Evolutionary conservation across 2,888 invertebrate species (phyloP).

Genomic region (Latheticus oryzae): DNA sequence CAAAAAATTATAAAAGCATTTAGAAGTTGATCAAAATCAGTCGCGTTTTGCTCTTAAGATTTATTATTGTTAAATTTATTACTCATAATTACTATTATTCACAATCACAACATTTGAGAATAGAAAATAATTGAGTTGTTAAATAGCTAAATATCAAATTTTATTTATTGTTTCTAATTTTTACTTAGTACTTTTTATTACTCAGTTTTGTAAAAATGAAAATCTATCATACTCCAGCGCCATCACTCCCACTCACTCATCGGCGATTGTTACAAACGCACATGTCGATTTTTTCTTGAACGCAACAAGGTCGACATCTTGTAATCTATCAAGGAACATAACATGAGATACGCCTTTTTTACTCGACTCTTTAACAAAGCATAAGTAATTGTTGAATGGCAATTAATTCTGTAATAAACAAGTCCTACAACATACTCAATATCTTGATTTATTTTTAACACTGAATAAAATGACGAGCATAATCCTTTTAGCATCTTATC

Average conservation of each 20-base stretch:
- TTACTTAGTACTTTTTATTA: no score
- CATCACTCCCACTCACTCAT: conserved; percentile 28
- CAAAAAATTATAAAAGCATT: no score
- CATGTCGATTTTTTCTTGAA: conserved; percentile 22
- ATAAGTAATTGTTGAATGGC: conserved; percentile 21
- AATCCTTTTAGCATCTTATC: conserved; percentile 20
- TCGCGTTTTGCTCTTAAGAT: no score
- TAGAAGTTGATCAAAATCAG: no score
- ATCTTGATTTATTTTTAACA: neutral
- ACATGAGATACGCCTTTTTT: conserved; percentile 21
- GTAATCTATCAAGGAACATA: conserved; percentile 34
- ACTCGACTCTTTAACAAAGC: conserved; percentile 16
- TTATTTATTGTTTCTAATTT: no score
- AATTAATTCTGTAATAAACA: conserved; percentile 20
- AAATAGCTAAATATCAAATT: no score
- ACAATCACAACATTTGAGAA: no score
- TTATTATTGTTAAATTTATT: no score
- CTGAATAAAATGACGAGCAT: neutral
- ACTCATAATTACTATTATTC: no score
- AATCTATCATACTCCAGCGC: no score
- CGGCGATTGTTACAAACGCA: conserved; percentile 26
- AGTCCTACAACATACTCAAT: conserved; percentile 12
- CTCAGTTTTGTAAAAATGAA: no score
- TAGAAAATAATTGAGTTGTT: no score
- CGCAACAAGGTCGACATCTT: conserved; percentile 35